These are phyloP conservation scores for Micropterix aruncella DNA, from an alignment of 2,888 invertebrate genomes.

Conservation along the genomic window DNA sequence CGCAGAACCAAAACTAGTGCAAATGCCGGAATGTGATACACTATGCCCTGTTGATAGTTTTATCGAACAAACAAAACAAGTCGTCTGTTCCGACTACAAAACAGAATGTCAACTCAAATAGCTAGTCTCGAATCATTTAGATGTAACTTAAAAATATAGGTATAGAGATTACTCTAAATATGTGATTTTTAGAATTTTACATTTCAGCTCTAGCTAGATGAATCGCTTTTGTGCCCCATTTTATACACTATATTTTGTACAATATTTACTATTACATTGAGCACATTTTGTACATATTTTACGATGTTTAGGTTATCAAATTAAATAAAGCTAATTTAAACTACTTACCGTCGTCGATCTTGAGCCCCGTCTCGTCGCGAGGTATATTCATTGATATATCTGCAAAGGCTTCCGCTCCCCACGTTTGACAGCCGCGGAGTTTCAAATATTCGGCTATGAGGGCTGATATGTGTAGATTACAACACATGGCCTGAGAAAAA, in stretches of 20 bases:
- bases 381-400: slow-evolving; percentile 80
- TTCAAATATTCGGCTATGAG: slow-evolving; percentile 89
- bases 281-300: too few species aligned
- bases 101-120: slow-evolving; percentile 23
- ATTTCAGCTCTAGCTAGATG: too few species aligned
- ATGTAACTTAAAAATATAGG: slow-evolving; percentile 1
- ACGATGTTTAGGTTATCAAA: too few species aligned
- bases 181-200: not conserved
- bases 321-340: too few species aligned
- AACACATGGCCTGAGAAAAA: slow-evolving; percentile 66
- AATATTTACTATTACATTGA: too few species aligned
- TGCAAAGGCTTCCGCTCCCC: slow-evolving; percentile 80
- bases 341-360: slow-evolving; percentile 65
- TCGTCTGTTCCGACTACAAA: slow-evolving; percentile 27
- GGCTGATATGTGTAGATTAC: slow-evolving; percentile 89
- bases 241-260: too few species aligned
- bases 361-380: slow-evolving; percentile 71
- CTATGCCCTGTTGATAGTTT: slow-evolving; percentile 39
- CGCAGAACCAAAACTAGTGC: slow-evolving; percentile 30
- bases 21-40: slow-evolving; percentile 36
- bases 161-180: too few species aligned
- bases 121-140: not conserved
- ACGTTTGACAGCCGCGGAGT: slow-evolving; percentile 51
- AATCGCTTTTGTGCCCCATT: too few species aligned
- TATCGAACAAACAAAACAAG: slow-evolving; percentile 28